Evolutionary conservation across 2,888 invertebrate species (phyloP).

Genomic region (Scaptomyza polygonia): DNA sequence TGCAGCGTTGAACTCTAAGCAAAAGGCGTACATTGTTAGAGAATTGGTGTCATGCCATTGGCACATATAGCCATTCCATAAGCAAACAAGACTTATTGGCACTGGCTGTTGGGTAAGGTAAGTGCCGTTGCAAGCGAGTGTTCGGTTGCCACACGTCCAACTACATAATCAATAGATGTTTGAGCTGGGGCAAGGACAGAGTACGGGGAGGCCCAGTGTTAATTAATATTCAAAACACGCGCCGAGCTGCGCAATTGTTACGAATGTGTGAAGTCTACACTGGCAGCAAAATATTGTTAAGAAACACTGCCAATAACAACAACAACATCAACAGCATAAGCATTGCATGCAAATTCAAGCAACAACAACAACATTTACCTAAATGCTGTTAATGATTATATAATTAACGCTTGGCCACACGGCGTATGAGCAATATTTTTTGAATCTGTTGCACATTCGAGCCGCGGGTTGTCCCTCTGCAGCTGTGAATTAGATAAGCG

Average conservation of each 20-base stretch:
- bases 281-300: conserved; percentile 49
- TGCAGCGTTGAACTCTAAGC: conserved; percentile 53
- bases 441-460: conserved; percentile 23
- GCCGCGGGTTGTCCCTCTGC: conserved; percentile 9
- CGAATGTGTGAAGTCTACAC: conserved; percentile 70
- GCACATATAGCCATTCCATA: conserved; percentile 75
- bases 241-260: conserved; percentile 76
- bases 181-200: not conserved
- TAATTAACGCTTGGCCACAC: conserved; percentile 56
- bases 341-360: conserved; percentile 66
- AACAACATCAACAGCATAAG: conserved; percentile 20
- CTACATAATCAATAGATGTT: conserved; percentile 56
- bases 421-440: conserved; percentile 49
- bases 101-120: conserved; percentile 74
- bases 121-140: conserved; percentile 64
- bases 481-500: conserved; percentile 50
- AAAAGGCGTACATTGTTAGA: conserved; percentile 50
- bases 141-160: conserved; percentile 53
- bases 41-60: conserved; percentile 82
- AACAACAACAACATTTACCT: conserved; percentile 21
- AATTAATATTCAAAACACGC: conserved; percentile 76
- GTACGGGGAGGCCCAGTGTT: conserved; percentile 31
- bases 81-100: conserved; percentile 32
- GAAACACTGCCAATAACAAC: conserved; percentile 51
- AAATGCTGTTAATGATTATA: conserved; percentile 59